A percentile compares a stretch with the other conserved stretches of the same genome.
These are phyloP conservation scores for Ctena decussata DNA, from an alignment of 2,888 invertebrate genomes.

Conservation along the genomic window DNA sequence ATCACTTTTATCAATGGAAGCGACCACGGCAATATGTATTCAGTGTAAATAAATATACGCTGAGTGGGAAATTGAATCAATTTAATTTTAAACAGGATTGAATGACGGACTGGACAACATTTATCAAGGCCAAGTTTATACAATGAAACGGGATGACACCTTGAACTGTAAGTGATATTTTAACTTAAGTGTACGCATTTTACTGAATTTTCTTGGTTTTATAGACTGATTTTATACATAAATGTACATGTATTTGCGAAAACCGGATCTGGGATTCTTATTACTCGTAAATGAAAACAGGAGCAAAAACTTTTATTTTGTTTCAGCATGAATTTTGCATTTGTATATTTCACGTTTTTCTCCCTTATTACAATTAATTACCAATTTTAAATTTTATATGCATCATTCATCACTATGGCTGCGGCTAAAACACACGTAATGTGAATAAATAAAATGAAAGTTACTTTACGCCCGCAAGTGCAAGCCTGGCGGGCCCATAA, in stretches of 20 bases:
- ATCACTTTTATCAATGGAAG: background rate
- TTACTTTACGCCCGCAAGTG: no score
- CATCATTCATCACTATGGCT: no score
- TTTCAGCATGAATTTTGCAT: no score
- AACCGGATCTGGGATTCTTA: no score
- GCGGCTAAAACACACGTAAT: no score
- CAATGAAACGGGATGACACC: background rate
- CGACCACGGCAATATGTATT: background rate
- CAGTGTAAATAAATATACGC: background rate
- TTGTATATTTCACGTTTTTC: no score
- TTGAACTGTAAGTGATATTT: background rate
- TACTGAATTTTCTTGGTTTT: background rate
- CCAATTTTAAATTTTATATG: no score
- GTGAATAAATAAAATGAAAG: no score
- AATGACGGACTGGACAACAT: background rate
- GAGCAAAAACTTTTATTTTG: background rate
- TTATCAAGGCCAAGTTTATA: background rate
- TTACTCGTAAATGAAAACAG: no score
- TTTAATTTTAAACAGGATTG: background rate
- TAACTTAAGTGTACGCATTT: no score
- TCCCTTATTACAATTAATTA: no score
- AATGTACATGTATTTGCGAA: background rate
- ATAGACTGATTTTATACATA: background rate
- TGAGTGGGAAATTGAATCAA: background rate
- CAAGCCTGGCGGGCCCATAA: no score